phyloP scores from a whole-genome alignment of 2,888 invertebrate genomes.

The Chrysolina oricalcia region DNA sequence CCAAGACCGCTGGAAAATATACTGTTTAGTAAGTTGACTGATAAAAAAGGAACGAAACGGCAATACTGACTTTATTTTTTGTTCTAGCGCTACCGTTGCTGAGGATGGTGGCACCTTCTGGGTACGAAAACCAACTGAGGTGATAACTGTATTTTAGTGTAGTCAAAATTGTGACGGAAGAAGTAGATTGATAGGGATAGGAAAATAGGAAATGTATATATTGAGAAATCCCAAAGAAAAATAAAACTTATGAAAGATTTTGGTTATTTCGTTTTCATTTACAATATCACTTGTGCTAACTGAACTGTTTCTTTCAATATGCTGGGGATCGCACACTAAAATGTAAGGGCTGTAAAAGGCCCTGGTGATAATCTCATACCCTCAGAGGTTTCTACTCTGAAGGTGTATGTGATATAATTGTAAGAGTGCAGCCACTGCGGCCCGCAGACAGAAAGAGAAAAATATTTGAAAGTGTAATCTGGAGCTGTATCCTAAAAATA shows the following conservation, averaged over 20 bases:
- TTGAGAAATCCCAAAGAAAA: conserved; percentile 1
- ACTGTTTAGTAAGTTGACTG: conserved; percentile 76
- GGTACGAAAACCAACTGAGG: conserved; percentile 79
- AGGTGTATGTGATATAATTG: no score
- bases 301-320: no score
- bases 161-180: not conserved
- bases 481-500: no score
- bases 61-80: conserved; percentile 30
- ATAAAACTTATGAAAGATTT: not conserved
- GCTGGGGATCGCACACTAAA: no score
- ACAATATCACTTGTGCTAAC: no score
- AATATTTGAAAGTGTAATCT: no score
- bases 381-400: no score
- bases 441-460: no score
- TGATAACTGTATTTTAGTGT: conserved; percentile 14
- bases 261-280: not conserved
- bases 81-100: conserved; percentile 80
- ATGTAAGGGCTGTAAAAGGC: no score
- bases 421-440: no score
- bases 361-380: no score
- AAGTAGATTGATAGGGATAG: not conserved
- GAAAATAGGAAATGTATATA: conserved; percentile 1
- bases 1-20: conserved; percentile 76
- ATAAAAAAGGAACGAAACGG: no score
- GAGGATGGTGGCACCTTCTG: conserved; percentile 82